Evolutionary conservation across 2,113 vertebrate species (phyloP).

Genomic region (Entomyzon cyanotis): DNA sequence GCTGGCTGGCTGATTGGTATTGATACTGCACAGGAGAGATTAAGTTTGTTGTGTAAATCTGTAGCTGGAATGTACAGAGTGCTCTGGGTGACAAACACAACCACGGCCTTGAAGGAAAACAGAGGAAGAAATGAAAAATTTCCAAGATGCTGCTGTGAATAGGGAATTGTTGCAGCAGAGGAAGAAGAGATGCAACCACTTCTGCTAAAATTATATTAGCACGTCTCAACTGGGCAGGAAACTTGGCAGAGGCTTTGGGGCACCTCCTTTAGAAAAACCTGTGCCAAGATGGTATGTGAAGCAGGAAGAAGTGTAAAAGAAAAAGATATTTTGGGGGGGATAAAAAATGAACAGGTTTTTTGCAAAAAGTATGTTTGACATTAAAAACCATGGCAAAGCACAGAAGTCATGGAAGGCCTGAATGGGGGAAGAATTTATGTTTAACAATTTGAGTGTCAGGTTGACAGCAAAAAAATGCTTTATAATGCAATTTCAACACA

Average conservation of each 20-base stretch:
- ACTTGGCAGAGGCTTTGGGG: neutral
- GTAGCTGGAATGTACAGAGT: neutral
- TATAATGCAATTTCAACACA: neutral
- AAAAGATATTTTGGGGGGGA: neutral
- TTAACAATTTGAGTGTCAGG: neutral
- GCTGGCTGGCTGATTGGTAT: neutral
- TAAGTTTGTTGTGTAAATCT: constrained; percentile 22
- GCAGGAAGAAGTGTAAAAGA: neutral
- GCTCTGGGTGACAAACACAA: neutral
- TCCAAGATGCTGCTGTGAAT: neutral
- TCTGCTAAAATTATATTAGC: rapidly evolving
- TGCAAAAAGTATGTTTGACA: neutral
- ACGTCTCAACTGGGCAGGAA: neutral
- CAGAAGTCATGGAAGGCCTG: neutral
- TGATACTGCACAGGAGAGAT: neutral
- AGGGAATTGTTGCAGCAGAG: neutral
- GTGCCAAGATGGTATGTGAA: neutral
- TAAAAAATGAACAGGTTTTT: neutral
- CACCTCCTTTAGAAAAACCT: neutral
- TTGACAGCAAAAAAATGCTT: neutral
- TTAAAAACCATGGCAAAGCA: neutral
- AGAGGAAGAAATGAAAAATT: neutral
- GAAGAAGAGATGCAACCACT: neutral
- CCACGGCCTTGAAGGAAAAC: neutral
- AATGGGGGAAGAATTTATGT: neutral